Evolutionary conservation across 2,113 vertebrate species (phyloP).

Genomic region (Uropsilus gracilis): DNA sequence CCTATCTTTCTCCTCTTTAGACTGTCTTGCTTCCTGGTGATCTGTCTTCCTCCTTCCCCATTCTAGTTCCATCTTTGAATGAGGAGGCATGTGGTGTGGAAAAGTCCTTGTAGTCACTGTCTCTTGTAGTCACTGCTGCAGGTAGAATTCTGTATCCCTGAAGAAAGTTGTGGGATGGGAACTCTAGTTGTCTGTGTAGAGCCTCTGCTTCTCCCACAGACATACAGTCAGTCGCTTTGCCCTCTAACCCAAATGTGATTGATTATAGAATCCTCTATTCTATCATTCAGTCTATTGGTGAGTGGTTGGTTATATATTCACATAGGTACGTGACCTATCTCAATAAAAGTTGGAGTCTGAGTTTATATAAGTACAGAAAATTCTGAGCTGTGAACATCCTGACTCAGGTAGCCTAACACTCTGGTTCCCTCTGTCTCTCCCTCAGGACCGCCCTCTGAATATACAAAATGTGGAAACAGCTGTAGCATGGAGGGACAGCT

Average conservation of each 20-base stretch:
- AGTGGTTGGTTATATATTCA: neutral
- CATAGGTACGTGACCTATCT: neutral
- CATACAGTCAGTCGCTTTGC: neutral
- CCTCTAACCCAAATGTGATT: neutral
- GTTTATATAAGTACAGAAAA: neutral
- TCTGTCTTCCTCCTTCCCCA: neutral
- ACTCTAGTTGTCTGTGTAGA: neutral
- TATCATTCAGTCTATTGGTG: neutral
- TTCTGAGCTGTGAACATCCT: neutral
- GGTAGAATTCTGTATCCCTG: neutral
- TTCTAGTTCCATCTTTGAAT: neutral
- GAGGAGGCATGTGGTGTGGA: neutral
- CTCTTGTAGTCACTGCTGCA: neutral
- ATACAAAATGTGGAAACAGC: neutral
- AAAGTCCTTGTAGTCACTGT: neutral
- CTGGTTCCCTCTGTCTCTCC: neutral
- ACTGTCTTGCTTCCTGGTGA: too few species aligned
- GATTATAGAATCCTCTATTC: neutral
- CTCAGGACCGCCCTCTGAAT: neutral
- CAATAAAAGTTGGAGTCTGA: neutral
- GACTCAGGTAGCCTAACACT: neutral
- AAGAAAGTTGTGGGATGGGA: neutral
- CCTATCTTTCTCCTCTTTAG: neutral
- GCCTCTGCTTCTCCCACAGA: neutral
- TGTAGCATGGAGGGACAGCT: neutral